Conservation (phyloP, 2,888 invertebrate species). For the Drosophila bunnanda region DNA sequence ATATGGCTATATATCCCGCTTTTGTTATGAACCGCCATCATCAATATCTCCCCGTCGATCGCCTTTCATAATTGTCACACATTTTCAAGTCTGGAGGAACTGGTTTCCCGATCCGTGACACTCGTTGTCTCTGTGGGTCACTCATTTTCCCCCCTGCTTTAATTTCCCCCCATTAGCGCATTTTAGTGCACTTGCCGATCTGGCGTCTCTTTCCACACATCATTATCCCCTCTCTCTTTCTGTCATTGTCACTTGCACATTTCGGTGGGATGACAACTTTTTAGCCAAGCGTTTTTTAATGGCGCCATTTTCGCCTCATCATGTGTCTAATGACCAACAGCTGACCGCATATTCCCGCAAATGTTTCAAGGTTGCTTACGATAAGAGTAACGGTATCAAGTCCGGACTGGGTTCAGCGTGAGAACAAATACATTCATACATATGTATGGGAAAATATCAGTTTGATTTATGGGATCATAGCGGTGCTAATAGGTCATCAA, state of each 20-base stretch:
- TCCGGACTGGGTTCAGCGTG: slow-evolving; percentile 19
- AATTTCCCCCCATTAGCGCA: slow-evolving; percentile 55
- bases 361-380: slow-evolving; percentile 55
- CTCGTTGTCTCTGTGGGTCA: slow-evolving; percentile 34
- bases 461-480: slow-evolving; percentile 6
- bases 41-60: slow-evolving; percentile 68
- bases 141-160: slow-evolving; percentile 2
- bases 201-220: slow-evolving; percentile 10
- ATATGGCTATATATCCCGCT: slow-evolving; percentile 12
- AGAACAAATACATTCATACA: slow-evolving; percentile 3
- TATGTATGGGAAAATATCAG: not conserved
- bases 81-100: slow-evolving; percentile 57
- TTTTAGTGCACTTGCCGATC: slow-evolving; percentile 56
- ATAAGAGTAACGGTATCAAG: slow-evolving; percentile 53
- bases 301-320: slow-evolving; percentile 55
- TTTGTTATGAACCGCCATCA: slow-evolving; percentile 63
- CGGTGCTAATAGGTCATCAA: not conserved
- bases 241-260: slow-evolving; percentile 45
- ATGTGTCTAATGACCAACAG: slow-evolving; percentile 53
- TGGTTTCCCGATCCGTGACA: slow-evolving; percentile 53
- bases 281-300: slow-evolving; percentile 54
- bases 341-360: slow-evolving; percentile 39
- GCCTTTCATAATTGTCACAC: slow-evolving; percentile 77
- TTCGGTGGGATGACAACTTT: slow-evolving; percentile 45
- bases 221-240: slow-evolving; percentile 1